Conservation (phyloP, 2,888 invertebrate species). For the Orchesellides sinensis region DNA sequence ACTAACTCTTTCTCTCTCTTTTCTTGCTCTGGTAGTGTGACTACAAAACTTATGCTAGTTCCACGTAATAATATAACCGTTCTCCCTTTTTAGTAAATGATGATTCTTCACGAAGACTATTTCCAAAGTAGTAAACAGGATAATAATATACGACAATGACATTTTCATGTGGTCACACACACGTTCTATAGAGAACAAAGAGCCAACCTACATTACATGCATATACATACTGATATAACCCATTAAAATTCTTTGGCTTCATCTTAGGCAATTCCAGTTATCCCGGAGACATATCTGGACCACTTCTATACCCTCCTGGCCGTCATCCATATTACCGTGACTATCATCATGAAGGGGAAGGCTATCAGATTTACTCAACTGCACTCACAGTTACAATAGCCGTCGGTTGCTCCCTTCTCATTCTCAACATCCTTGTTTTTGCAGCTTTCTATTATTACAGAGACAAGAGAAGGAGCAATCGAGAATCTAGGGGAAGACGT, state of each 20-base stretch:
- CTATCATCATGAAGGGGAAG: constrained; percentile 69
- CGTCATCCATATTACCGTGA: constrained; percentile 57
- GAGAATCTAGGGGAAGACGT: constrained; percentile 83
- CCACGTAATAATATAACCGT: too few relatives aligned
- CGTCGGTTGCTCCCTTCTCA: constrained; percentile 93
- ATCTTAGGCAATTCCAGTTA: constrained; percentile 62
- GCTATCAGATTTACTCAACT: constrained; percentile 91
- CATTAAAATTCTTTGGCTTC: constrained; percentile 34
- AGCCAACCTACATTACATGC: background rate
- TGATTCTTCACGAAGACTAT: too few relatives aligned
- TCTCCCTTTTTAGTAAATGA: too few relatives aligned
- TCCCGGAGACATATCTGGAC: constrained; percentile 57
- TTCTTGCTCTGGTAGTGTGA: constrained; percentile 10
- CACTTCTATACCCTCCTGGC: constrained; percentile 54
- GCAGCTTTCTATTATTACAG: constrained; percentile 92
- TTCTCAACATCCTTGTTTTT: constrained; percentile 94
- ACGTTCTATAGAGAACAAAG: background rate
- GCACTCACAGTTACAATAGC: constrained; percentile 95
- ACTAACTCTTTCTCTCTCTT: too few relatives aligned
- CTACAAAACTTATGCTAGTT: background rate
- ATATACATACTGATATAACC: constrained; percentile 1
- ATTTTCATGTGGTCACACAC: constrained; percentile 17
- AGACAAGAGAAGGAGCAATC: constrained; percentile 87
- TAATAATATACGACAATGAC: background rate
- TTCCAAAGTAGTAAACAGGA: background rate